Base-by-base conservation (phyloP, 2,797 vertebrate species). In the Iguana delicatissima region DNA sequence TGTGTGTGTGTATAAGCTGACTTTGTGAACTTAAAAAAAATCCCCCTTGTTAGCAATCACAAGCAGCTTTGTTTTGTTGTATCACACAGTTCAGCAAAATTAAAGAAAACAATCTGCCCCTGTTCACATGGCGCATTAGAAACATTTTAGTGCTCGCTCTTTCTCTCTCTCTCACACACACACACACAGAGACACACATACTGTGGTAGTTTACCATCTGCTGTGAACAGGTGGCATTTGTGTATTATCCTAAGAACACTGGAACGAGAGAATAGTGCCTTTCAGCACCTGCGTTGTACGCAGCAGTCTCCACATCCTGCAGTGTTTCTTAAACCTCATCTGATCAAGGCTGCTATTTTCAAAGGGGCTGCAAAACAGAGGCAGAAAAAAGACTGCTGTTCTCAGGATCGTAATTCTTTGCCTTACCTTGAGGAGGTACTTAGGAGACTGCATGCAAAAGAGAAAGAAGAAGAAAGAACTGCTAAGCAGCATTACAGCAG, bases 381-480 rank as follows among this genome's bases (percentile, higher is more conserved):
- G 89, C 88, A 89, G 89, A 89, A 91, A 92, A 92, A 93, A 91
- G 89, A 93, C 32, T 92, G 89, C 72, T 85, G 64, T 89, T 94
- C 90, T 90, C 94, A 95, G 89, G 86, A 94, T 89, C 93, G 86
- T 89, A 94, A 95, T 79, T 57, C 29, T 85, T 83, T 76, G 35
- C 96, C 98, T 98, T 98, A 98, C 98, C 98, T 98, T 97, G 95
- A 98, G 96, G 81, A 98, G 96, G 94, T 98, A 98, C 97, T 97
- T 98, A 96, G 97, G 97, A 96, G 97, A 98, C 97, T 97, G 97
- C 97, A 96, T 94, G 95, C 92, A 96, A 97, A 97, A 96, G 59
- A 95, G 14, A 96, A 95, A 95, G 94, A 91, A 95, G 95, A 97
- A 92, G 82, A 95, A 96, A 94, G 0, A 20, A n/a, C 26, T 9